Conservation (phyloP, 2,113 vertebrate genomes). For the Hiodon tergisus region DNA sequence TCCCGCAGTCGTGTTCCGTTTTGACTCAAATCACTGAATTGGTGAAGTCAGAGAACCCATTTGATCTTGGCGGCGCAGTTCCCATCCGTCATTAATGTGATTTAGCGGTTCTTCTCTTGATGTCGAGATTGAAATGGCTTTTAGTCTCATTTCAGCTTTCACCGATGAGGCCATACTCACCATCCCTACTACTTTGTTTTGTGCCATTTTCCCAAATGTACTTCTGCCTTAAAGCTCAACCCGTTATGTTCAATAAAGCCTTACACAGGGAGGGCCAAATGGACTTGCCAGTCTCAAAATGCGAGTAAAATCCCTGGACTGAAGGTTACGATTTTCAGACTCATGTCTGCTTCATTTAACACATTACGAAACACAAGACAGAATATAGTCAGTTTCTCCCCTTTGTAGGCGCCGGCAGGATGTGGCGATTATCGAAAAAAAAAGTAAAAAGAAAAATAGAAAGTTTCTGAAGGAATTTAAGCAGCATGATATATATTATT, state of each 20-base stretch:
- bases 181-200: background rate
- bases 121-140: slow-evolving; percentile 50
- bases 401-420: too few species aligned
- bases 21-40: slow-evolving; percentile 40
- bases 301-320: too few species aligned
- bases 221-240: background rate
- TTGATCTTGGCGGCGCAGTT: slow-evolving; percentile 43
- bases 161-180: background rate
- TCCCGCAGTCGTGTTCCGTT: slow-evolving; percentile 51
- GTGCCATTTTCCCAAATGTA: background rate
- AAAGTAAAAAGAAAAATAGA: too few species aligned
- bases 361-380: too few species aligned
- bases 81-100: slow-evolving; percentile 54
- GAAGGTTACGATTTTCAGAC: too few species aligned
- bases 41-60: slow-evolving; percentile 42
- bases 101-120: slow-evolving; percentile 43
- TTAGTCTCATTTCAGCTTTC: slow-evolving; percentile 39
- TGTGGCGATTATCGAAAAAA: too few species aligned
- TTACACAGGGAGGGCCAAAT: slow-evolving; percentile 10
- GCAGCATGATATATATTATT: too few species aligned
- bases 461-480: too few species aligned
- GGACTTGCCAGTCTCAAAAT: background rate
- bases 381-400: too few species aligned
- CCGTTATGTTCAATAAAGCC: slow-evolving; percentile 14
- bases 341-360: too few species aligned